Conservation (phyloP, 2,888 invertebrate species). For the Mythimna vitellina region DNA sequence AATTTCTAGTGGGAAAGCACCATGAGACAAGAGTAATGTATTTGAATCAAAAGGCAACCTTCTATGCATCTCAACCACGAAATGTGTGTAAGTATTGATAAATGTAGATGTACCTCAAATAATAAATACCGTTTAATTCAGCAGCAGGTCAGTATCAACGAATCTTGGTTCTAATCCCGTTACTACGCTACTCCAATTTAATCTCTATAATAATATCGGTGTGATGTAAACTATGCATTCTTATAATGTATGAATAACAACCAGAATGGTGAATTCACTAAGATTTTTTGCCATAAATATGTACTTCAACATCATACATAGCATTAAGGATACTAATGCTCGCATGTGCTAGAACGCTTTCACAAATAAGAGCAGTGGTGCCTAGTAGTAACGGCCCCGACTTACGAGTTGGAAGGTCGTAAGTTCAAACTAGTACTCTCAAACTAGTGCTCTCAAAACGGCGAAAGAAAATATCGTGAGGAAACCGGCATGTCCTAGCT, state of each 20-base stretch:
- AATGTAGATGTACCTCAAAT: neutral
- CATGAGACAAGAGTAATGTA: conserved; percentile 4
- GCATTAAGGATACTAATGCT: no score
- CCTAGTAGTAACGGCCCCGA: no score
- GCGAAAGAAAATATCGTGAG: no score
- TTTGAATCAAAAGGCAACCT: conserved; percentile 23
- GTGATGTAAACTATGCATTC: neutral
- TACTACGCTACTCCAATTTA: neutral
- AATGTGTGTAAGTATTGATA: neutral
- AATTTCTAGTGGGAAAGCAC: conserved; percentile 22
- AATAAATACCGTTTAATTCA: neutral
- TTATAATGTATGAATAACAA: neutral
- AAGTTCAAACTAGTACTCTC: no score
- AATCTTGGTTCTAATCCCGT: neutral
- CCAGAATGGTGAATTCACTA: no score
- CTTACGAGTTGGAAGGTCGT: no score
- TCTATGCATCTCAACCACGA: neutral
- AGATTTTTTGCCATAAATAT: no score
- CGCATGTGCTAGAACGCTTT: no score
- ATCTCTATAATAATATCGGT: neutral
- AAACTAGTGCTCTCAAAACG: no score
- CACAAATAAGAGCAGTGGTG: no score
- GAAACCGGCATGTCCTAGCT: no score
- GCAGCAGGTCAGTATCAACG: neutral
- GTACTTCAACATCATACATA: no score